A percentile compares a stretch with the other conserved stretches of the same genome.
Evolutionary conservation across 2,797 vertebrate species (phyloP).

Genomic region (Tarsius wallacei): DNA sequence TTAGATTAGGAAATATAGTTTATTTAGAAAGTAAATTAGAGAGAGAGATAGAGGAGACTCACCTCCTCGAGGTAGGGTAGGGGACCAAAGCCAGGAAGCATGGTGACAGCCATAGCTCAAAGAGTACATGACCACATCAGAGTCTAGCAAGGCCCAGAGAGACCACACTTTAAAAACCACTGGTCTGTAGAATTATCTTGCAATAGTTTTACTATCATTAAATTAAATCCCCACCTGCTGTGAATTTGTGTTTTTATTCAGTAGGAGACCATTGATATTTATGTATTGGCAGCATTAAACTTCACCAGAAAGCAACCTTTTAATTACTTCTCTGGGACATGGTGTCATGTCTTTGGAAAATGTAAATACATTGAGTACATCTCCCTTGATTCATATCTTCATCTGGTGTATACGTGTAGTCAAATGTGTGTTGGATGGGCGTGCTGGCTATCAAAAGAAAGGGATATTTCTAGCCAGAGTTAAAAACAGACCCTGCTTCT

Average conservation of each 20-base stretch:
- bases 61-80: no score
- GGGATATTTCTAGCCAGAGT: not conserved
- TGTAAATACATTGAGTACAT: not conserved
- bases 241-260: slow-evolving; percentile 53
- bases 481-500: slow-evolving; percentile 52
- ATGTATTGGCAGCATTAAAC: slow-evolving; percentile 19
- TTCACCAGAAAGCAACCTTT: slow-evolving; percentile 9
- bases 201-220: not conserved
- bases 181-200: not conserved
- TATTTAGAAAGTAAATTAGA: no score
- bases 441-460: not conserved
- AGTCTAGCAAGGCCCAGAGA: no score
- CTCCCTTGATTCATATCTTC: not conserved
- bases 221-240: not conserved
- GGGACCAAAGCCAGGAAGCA: no score
- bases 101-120: no score
- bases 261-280: slow-evolving; percentile 20
- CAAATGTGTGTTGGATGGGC: not conserved
- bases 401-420: slow-evolving; percentile 48
- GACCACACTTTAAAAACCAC: not conserved
- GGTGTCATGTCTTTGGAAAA: slow-evolving; percentile 66
- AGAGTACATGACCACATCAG: no score
- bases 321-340: slow-evolving; percentile 66
- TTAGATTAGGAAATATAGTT: no score
- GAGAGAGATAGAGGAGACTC: no score